These are phyloP conservation scores for Bos indicus DNA, from an alignment of 2,113 vertebrate species.

Conservation along the genomic window DNA sequence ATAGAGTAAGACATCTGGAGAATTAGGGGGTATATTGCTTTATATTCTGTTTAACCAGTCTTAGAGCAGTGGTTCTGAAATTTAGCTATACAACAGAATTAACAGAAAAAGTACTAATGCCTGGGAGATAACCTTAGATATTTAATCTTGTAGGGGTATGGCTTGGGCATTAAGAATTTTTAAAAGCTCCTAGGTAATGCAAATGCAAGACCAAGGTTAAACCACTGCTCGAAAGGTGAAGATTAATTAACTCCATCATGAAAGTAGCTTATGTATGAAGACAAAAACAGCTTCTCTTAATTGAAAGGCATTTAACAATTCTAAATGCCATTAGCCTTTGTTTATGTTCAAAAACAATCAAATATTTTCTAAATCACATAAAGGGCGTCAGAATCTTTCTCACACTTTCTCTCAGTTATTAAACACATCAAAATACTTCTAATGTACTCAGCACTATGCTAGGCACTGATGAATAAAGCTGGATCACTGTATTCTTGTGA, in stretches of 20 bases:
- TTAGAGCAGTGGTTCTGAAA: neutral
- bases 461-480: neutral
- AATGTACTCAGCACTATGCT: neutral
- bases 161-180: neutral
- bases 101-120: neutral
- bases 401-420: neutral
- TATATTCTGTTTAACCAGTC: neutral
- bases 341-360: neutral
- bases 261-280: neutral
- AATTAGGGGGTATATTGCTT: neutral
- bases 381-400: neutral
- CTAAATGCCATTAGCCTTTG: neutral
- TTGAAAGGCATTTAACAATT: neutral
- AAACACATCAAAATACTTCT: neutral
- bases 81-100: neutral
- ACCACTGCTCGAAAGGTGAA: neutral
- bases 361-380: neutral
- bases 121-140: neutral
- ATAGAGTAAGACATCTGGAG: neutral
- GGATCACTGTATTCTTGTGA: neutral
- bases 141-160: neutral
- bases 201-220: neutral
- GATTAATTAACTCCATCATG: neutral
- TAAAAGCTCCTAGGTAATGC: neutral
- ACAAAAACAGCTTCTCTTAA: slow-evolving; percentile 2